Base-by-base conservation (phyloP, 2,113 vertebrate species). In the Mus spicilegus region DNA sequence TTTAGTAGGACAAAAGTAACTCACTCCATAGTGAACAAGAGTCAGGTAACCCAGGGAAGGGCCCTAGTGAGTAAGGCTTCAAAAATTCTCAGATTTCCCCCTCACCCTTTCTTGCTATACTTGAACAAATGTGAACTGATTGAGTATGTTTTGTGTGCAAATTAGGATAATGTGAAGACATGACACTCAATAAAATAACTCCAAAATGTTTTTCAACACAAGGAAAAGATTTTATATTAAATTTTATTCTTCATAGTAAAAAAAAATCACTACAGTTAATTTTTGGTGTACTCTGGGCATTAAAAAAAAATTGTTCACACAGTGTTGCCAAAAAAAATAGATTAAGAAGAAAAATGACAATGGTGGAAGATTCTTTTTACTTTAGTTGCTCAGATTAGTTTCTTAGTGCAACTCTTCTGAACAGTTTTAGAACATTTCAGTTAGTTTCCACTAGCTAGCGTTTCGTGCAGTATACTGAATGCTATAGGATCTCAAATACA, bases 341-440 rank as follows among this genome's bases (percentile, higher is more conserved):
- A 39, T 63, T 91, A 89, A 76, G 95, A 30, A 95, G 82, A 87
- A 91, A 93, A 88, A n/a, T 49, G 90, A 4, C 39, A 6, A 20
- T 28, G 77, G 87, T 92, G 77, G 26, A 92, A 39, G 51, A 39
- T 92, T 73, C 33, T 93, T 51, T 92, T 77, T 42, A 73, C 51
- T 94, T 87, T 42, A 89, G 87, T 96, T 88, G 51, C 94, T 95
- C 51, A 61, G 56, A 33, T 72, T 94, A 77, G 95, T 96, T 97
- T 94, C 28, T 90, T 90, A 73, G 46, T 61, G 77, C 46, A 28
- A 91, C 81, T 80, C 63, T 89, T 22, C 56, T 93, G 81, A 72
- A 78, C 70, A 91, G 88, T 22, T 93, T 75, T 81, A 80, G 58
- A 93, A 93, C 58, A 94, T 91, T 95, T 90, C 92, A 89, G 67